These are phyloP conservation scores for Entelurus aequoreus DNA, from an alignment of 2,113 vertebrate species.

Conservation along the genomic window DNA sequence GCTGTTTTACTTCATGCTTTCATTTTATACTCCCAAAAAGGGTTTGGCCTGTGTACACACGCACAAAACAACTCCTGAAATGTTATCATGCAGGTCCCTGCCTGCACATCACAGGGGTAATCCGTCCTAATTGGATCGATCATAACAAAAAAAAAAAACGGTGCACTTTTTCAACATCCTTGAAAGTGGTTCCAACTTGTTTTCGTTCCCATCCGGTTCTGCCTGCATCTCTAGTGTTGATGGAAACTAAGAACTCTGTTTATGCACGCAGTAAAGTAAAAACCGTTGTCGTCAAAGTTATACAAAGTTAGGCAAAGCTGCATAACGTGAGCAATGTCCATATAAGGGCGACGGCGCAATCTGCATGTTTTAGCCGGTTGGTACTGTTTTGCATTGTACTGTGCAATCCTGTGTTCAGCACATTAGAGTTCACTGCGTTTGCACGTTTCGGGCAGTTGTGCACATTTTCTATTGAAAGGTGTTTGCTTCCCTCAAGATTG, in stretches of 20 bases:
- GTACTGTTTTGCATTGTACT: neutral
- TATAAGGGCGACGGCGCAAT: neutral
- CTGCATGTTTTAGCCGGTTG: neutral
- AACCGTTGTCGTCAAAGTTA: neutral
- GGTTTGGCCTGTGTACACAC: constrained; percentile 8
- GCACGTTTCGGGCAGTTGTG: neutral
- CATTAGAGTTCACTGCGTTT: neutral
- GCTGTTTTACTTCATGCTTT: neutral
- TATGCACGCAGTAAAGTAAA: neutral
- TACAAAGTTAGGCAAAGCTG: constrained; percentile 2
- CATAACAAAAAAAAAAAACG: neutral
- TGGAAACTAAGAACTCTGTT: neutral
- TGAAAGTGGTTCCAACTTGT: constrained; percentile 36
- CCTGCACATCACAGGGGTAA: constrained; percentile 10
- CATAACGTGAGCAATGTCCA: constrained; percentile 20
- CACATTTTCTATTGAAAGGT: neutral
- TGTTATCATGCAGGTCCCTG: constrained; percentile 33
- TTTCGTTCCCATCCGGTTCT: neutral
- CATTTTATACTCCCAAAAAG: constrained; percentile 8
- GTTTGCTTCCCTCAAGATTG: neutral
- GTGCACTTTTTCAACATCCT: neutral
- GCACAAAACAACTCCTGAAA: neutral
- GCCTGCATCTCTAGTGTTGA: neutral
- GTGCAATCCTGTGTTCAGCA: neutral
- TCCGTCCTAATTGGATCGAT: neutral